Percentiles rank a stretch among this genome's conserved stretches.
Evolutionary conservation across 2,113 vertebrate genomes (phyloP).

Genomic region (Tichodroma muraria): DNA sequence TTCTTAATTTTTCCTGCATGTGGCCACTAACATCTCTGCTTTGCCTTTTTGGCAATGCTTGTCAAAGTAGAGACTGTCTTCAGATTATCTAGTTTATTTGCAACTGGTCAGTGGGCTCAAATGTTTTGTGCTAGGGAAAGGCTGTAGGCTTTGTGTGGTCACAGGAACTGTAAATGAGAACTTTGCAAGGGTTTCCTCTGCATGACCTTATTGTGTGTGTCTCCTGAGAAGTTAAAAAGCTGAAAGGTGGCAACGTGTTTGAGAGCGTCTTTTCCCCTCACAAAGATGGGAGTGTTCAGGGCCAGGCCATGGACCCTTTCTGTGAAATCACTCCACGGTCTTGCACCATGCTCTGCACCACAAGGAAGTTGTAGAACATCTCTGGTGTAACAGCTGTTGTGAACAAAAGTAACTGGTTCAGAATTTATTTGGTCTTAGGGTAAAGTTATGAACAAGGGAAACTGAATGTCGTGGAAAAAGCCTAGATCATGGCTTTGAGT

Average conservation of each 20-base stretch:
- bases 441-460: neutral
- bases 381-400: rapidly evolving
- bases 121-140: neutral
- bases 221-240: neutral
- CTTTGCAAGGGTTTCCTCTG: neutral
- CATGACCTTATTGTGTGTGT: neutral
- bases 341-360: neutral
- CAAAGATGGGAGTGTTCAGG: neutral
- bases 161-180: neutral
- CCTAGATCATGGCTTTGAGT: neutral
- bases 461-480: neutral
- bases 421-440: neutral
- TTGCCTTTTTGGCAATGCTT: neutral
- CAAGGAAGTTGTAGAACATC: neutral
- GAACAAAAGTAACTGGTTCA: neutral
- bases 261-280: neutral
- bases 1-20: neutral
- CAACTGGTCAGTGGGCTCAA: neutral
- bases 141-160: neutral
- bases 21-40: neutral
- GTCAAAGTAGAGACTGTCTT: neutral
- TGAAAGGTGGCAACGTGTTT: neutral
- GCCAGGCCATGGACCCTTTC: neutral
- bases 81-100: neutral
- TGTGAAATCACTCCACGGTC: neutral